A percentile compares a stretch with the other conserved stretches of the same genome.
Conservation (phyloP, 2,113 vertebrate genomes). For the Rattus norvegicus region GRCr8 NC_086022.1:141172501-141173000, state of each 20-base stretch:
- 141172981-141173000: background rate
- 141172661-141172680: slow-evolving; percentile 96
- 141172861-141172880: background rate
- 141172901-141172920: background rate
- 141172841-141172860: accelerated
- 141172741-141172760: slow-evolving; percentile 96
- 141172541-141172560: background rate
- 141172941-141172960: background rate
- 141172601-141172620: accelerated
- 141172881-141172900: background rate
- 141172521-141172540: background rate
- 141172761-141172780: slow-evolving; percentile 97
- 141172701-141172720: slow-evolving; percentile 97
- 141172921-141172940: background rate
- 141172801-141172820: slow-evolving; percentile 96
- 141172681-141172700: slow-evolving; percentile 91
- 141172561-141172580: background rate
- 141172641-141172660: background rate
- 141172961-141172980: background rate
- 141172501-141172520: background rate
- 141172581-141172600: background rate
- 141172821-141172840: slow-evolving; percentile 91
- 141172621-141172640: background rate
- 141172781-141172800: slow-evolving; percentile 97
- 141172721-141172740: slow-evolving; percentile 95